A percentile compares a stretch with the other conserved stretches of the same genome.
phyloP scores from a whole-genome alignment of 2,888 invertebrate genomes.

The Ophion ellenae region DNA sequence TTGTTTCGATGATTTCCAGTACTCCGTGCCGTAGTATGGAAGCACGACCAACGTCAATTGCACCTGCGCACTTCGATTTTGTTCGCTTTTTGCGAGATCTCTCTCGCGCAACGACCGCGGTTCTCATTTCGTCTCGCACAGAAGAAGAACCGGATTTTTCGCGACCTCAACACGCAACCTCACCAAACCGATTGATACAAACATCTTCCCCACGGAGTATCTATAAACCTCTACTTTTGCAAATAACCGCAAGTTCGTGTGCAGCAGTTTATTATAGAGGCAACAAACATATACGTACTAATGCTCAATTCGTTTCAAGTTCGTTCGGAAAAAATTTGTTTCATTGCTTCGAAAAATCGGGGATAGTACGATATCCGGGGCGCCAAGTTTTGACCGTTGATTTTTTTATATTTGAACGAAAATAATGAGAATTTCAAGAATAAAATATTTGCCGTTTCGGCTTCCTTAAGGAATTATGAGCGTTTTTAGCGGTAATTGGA shows the following conservation, averaged over 20 bases:
- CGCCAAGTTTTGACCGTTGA: too few relatives aligned
- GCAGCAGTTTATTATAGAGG: too few relatives aligned
- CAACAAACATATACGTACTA: too few relatives aligned
- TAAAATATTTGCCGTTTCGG: too few relatives aligned
- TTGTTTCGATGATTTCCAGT: constrained; percentile 79
- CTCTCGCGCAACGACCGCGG: constrained; percentile 43
- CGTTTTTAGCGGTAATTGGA: too few relatives aligned
- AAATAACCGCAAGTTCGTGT: not conserved
- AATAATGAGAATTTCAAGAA: too few relatives aligned
- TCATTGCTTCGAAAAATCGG: too few relatives aligned
- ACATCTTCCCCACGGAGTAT: constrained; percentile 71
- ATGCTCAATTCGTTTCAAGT: too few relatives aligned
- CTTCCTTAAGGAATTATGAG: too few relatives aligned
- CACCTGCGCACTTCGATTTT: constrained; percentile 79
- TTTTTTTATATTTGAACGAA: too few relatives aligned
- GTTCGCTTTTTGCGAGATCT: constrained; percentile 76
- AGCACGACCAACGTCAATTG: constrained; percentile 73
- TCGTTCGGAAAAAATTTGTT: too few relatives aligned
- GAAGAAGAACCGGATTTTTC: constrained; percentile 30
- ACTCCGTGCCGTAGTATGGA: constrained; percentile 43
- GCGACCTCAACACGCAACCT: constrained; percentile 77
- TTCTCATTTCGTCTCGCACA: constrained; percentile 50
- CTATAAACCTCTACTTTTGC: not conserved
- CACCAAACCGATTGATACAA: constrained; percentile 7
- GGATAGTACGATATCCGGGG: too few relatives aligned